phyloP scores from a whole-genome alignment of 2,113 vertebrate species.

The Dolichotis patagonum region DNA sequence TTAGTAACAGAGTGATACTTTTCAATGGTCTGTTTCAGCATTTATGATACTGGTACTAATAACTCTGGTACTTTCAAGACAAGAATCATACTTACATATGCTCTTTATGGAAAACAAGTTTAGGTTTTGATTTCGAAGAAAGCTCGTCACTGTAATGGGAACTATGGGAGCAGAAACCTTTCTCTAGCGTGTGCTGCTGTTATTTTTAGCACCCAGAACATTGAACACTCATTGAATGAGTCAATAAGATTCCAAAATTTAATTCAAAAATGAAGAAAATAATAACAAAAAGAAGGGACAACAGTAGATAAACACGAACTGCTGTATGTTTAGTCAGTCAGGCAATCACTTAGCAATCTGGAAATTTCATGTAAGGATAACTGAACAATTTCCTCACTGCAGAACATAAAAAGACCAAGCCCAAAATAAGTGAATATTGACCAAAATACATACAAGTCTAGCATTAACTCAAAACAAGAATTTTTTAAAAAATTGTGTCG shows the following conservation, averaged over 20 bases:
- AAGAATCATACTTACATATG: not conserved
- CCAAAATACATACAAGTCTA: conserved; percentile 33
- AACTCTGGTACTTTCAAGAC: not conserved
- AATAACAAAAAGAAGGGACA: not conserved
- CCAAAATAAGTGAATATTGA: not conserved
- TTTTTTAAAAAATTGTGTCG: not conserved
- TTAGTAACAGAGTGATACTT: not conserved
- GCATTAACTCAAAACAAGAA: conserved; percentile 8
- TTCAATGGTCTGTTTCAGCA: not conserved
- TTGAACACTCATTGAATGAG: not conserved
- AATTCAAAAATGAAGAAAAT: not conserved
- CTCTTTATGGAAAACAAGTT: not conserved
- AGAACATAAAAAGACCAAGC: conserved; percentile 50
- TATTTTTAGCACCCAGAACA: not conserved
- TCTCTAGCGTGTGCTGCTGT: not conserved
- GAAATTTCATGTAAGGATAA: not conserved
- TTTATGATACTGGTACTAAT: not conserved
- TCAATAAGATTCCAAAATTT: conserved; percentile 9
- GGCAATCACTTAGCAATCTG: not conserved
- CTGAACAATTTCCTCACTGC: not conserved
- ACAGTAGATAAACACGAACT: not conserved
- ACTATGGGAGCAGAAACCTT: not conserved
- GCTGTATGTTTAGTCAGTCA: not conserved
- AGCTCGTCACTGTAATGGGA: not conserved
- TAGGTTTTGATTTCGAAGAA: not conserved